phyloP scores from a whole-genome alignment of 2,797 vertebrate species.

The Sardinella longiceps region DNA sequence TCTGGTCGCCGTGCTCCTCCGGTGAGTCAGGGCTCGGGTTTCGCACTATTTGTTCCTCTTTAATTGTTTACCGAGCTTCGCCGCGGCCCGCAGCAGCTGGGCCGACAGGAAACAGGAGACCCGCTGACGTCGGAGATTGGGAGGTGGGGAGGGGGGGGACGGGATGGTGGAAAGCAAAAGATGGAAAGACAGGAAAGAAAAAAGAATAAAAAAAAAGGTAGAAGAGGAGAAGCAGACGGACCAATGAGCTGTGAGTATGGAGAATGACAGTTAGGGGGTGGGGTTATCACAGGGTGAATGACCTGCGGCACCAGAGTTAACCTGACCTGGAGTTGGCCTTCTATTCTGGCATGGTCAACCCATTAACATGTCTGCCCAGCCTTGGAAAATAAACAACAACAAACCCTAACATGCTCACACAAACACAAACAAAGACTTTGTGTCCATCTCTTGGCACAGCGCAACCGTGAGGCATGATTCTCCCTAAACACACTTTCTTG shows the following conservation, averaged over 20 bases:
- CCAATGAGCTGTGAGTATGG: background rate
- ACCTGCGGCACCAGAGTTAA: constrained; percentile 54
- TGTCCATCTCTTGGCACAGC: background rate
- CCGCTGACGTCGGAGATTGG: constrained; percentile 59
- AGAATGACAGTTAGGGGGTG: background rate
- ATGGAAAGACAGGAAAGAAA: background rate
- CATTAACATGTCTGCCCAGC: background rate
- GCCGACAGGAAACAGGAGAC: constrained; percentile 63
- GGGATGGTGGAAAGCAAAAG: background rate
- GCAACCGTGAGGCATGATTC: background rate
- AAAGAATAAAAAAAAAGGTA: background rate
- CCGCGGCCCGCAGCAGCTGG: constrained; percentile 67
- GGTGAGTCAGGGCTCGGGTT: constrained; percentile 78
- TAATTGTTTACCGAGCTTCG: constrained; percentile 74
- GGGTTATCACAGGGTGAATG: background rate
- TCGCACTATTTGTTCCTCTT: constrained; percentile 79
- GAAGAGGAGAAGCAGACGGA: too few species aligned
- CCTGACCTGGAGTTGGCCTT: constrained; percentile 52
- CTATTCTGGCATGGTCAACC: background rate
- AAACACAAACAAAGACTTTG: background rate
- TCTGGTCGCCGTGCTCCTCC: constrained; percentile 39
- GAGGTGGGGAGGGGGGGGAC: background rate
- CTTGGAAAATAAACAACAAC: background rate
- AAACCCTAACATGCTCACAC: background rate
- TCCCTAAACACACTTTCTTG: background rate